A percentile compares a stretch with the other conserved stretches of the same genome.
Conservation (phyloP, 2,888 invertebrate species). For the Punctoribates punctum region DNA sequence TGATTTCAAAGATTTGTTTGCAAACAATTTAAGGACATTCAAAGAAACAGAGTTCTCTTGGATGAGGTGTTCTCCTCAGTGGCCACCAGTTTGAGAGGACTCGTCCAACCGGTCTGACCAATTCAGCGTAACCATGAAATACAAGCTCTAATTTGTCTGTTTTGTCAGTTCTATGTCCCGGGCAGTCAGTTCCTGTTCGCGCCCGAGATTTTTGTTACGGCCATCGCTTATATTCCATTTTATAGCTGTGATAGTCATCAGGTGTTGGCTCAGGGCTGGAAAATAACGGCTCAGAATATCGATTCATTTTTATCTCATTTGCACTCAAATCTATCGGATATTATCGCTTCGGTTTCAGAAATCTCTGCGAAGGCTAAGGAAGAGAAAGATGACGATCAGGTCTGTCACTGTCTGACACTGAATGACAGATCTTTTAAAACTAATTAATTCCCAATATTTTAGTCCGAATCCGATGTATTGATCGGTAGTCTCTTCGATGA, state of each 20-base stretch:
- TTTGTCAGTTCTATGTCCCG: constrained; percentile 65
- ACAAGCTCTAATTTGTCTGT: constrained; percentile 39
- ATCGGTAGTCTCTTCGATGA: constrained; percentile 60
- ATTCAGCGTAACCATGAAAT: constrained; percentile 31
- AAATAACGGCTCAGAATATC: constrained; percentile 49
- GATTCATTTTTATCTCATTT: constrained; percentile 44
- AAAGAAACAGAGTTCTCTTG: constrained; percentile 53
- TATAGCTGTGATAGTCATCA: constrained; percentile 67
- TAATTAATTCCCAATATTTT: constrained; percentile 42
- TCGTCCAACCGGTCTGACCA: constrained; percentile 54
- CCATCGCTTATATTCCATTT: constrained; percentile 72
- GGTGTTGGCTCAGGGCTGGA: constrained; percentile 68
- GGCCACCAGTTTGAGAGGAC: constrained; percentile 52
- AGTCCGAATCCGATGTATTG: constrained; percentile 59
- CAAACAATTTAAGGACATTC: constrained; percentile 52
- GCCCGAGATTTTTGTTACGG: constrained; percentile 68
- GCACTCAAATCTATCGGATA: neutral
- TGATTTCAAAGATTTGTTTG: neutral
- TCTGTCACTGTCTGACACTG: neutral
- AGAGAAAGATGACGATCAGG: constrained; percentile 44
- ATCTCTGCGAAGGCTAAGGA: neutral
- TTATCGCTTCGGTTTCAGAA: constrained; percentile 9
- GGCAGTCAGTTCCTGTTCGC: constrained; percentile 62
- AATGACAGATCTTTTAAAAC: neutral
- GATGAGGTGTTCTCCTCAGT: constrained; percentile 53